Percentiles rank a stretch among this genome's conserved stretches.
These are phyloP conservation scores for Zaprionus tsacasi DNA, from an alignment of 1,140 invertebrate species.

Conservation along the genomic window DNA sequence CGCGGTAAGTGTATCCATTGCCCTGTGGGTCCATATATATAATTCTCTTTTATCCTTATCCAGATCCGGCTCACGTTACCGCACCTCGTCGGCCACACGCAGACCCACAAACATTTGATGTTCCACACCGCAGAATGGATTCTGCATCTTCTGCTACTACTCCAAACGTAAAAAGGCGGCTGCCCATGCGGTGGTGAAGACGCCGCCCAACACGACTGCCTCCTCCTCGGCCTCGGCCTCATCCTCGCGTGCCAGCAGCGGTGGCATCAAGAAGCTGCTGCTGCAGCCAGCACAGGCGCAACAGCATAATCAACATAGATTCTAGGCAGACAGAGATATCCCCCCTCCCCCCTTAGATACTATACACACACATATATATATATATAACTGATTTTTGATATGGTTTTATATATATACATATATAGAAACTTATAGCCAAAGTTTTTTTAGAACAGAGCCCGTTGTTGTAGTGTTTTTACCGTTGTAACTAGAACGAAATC, in stretches of 20 bases:
- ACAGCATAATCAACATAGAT: conserved; percentile 39
- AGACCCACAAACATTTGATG: conserved; percentile 84
- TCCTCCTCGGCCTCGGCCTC: conserved; percentile 61
- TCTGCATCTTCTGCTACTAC: conserved; percentile 84
- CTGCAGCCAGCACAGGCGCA: conserved; percentile 31
- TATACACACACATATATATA: background rate
- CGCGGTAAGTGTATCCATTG: conserved; percentile 51
- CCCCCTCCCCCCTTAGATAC: background rate
- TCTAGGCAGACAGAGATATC: conserved; percentile 18
- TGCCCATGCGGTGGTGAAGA: conserved; percentile 35
- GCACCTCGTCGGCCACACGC: conserved; percentile 77
- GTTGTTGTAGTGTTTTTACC: conserved; percentile 8
- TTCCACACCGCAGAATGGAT: conserved; percentile 83
- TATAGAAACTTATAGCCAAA: conserved; percentile 49
- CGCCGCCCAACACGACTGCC: conserved; percentile 62
- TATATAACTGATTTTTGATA: conserved; percentile 59
- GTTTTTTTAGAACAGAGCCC: conserved; percentile 19
- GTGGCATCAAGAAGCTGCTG: conserved; percentile 47
- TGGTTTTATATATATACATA: conserved; percentile 55
- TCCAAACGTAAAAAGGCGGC: conserved; percentile 66
- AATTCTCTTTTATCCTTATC: background rate
- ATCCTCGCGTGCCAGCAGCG: conserved; percentile 67
- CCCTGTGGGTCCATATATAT: background rate
- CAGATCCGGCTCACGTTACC: conserved; percentile 76
- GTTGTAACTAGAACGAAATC: conserved; percentile 29